Percentiles rank a stretch among this genome's conserved stretches.
These are phyloP conservation scores for Micromys minutus DNA, from an alignment of 2,113 vertebrate species.

Conservation along the genomic window DNA sequence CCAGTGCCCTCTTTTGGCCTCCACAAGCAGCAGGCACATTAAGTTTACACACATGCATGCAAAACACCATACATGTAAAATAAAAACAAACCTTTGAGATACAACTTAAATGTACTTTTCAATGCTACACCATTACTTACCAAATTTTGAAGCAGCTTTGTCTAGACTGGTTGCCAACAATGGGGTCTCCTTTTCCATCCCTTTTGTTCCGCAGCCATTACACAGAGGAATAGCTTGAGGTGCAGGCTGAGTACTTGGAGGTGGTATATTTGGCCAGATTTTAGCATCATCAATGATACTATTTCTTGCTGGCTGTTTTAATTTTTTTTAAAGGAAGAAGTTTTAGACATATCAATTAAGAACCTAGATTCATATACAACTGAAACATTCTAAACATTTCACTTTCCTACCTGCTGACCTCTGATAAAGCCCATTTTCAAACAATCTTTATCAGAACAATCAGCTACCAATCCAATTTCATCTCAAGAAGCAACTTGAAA, in stretches of 20 bases:
- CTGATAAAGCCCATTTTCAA: slow-evolving; percentile 34
- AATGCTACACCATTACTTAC: slow-evolving; percentile 81
- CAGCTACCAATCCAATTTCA: neutral
- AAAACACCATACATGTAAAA: neutral
- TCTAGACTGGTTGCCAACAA: slow-evolving; percentile 88
- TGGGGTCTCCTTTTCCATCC: slow-evolving; percentile 88
- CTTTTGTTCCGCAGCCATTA: slow-evolving; percentile 94
- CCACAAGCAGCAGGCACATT: neutral
- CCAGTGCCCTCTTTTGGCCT: neutral
- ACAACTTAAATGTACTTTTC: neutral
- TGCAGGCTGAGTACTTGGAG: slow-evolving; percentile 86
- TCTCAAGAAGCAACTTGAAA: slow-evolving; percentile 41
- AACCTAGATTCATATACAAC: slow-evolving; percentile 51
- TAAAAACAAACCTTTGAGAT: neutral
- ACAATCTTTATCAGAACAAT: slow-evolving; percentile 32
- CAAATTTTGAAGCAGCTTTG: slow-evolving; percentile 92
- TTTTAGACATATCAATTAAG: slow-evolving; percentile 70
- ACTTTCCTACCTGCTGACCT: slow-evolving; percentile 29
- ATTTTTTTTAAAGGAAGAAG: slow-evolving; percentile 67
- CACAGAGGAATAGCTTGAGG: slow-evolving; percentile 91
- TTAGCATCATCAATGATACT: slow-evolving; percentile 88
- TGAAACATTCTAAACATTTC: slow-evolving; percentile 51
- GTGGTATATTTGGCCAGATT: slow-evolving; percentile 93
- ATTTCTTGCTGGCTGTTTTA: slow-evolving; percentile 89
- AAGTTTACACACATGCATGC: neutral